Evolutionary conservation across 2,888 invertebrate genomes (phyloP).

Genomic region (Drosophila meridiana): DNA sequence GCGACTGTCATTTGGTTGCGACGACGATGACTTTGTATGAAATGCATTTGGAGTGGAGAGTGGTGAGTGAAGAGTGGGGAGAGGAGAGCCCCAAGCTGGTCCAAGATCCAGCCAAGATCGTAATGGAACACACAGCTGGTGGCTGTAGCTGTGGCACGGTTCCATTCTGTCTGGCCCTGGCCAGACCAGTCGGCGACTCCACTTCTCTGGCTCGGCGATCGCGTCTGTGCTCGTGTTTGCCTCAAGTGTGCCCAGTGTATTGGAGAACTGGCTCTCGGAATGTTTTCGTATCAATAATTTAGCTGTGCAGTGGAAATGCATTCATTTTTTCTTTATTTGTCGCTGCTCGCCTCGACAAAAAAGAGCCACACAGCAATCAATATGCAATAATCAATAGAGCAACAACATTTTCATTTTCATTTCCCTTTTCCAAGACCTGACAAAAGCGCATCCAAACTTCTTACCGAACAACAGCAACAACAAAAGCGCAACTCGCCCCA

Average conservation of each 20-base stretch:
- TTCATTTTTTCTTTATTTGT: slow-evolving; percentile 65
- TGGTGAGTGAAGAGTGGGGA: slow-evolving; percentile 47
- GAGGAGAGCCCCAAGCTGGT: slow-evolving; percentile 33
- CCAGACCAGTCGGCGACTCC: slow-evolving; percentile 79
- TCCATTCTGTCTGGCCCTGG: slow-evolving; percentile 76
- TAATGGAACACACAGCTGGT: slow-evolving; percentile 64
- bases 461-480: slow-evolving; percentile 53
- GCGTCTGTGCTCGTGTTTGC: slow-evolving; percentile 7
- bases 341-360: slow-evolving; percentile 74
- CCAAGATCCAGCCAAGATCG: slow-evolving; percentile 37
- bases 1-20: slow-evolving; percentile 75
- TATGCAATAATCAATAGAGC: slow-evolving; percentile 81
- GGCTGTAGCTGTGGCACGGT: slow-evolving; percentile 49
- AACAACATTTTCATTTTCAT: slow-evolving; percentile 78
- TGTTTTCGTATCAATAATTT: slow-evolving; percentile 64
- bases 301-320: slow-evolving; percentile 52
- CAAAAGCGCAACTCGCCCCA: slow-evolving; percentile 60
- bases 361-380: slow-evolving; percentile 75
- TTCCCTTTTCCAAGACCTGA: slow-evolving; percentile 65
- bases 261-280: slow-evolving; percentile 52
- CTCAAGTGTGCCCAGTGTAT: slow-evolving; percentile 24
- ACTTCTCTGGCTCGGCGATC: background rate
- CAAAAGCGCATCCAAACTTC: slow-evolving; percentile 80
- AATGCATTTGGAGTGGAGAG: slow-evolving; percentile 68
- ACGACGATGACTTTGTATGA: slow-evolving; percentile 79